Base-by-base conservation (phyloP, 1,140 invertebrate species). In the Lethrus apterus region DNA sequence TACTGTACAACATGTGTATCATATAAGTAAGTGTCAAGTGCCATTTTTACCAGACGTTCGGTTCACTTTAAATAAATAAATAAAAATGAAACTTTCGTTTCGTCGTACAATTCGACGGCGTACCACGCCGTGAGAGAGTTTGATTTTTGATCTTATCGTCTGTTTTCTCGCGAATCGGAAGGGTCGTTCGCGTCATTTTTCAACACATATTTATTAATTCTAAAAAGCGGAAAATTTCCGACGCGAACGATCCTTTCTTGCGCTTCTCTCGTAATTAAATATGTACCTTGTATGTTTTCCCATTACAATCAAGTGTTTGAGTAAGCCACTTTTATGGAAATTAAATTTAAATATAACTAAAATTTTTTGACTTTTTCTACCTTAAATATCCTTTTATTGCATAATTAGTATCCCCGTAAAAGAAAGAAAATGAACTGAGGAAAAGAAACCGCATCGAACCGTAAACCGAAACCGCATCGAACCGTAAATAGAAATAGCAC, bases 281-380 rank as follows among this genome's bases (percentile, higher is more conserved):
- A 48, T 48, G 45, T 48, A 52, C 41, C 32, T n/a, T 60, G 46
- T 56, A 54, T 57, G 54, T 58, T 58, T 58, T 61, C 48, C 48
- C 59, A 52, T 59, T 57, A 57, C 59, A 61, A 61, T 61, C 57
- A 59, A 61, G 51, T 59, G 55, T 61, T 61, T 58, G 43, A 59
- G 55, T 60, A 55, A 58, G 50, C 52, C 55, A 61, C 59, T 59
- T 58, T 60, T 59, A 61, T 59, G 55, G 59, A 57, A 55, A 61
- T 40, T 41, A 40, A 47, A 47, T 26, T 42, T 26, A 42, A 32
- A 44, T 15, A 19, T 21, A 33, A 44, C 3, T n/a, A 19, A 23
- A 10, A 3, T 43, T 13, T 10, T 21, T 9, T 23, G 31, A 23
- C 33, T 44, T 31, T 31, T 44, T 44, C 19, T 33, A 7, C 32